These are phyloP conservation scores for Cynopterus brachyotis DNA, from an alignment of 2,113 vertebrate genomes.

Conservation along the genomic window DNA sequence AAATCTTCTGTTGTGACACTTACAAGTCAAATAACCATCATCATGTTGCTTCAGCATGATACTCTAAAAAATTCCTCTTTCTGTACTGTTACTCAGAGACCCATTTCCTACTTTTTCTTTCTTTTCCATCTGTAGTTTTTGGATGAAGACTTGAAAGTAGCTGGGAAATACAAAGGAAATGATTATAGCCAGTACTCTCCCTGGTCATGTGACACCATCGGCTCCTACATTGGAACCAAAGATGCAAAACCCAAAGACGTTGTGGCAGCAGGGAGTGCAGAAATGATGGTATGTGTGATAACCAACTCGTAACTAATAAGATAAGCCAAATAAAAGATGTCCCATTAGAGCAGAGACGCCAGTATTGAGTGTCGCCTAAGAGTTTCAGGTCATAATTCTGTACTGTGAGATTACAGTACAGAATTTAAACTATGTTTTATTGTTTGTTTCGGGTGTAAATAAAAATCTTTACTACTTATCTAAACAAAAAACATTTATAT, in stretches of 20 bases:
- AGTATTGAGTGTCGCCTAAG: neutral
- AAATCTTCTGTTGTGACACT: neutral
- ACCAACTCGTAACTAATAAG: neutral
- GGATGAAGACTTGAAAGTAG: constrained; percentile 92
- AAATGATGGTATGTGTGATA: constrained; percentile 92
- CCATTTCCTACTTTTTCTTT: constrained; percentile 67
- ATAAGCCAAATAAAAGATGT: neutral
- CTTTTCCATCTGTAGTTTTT: constrained; percentile 86
- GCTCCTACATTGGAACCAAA: constrained; percentile 99
- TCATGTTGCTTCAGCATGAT: constrained; percentile 30
- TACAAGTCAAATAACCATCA: neutral
- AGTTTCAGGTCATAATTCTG: neutral
- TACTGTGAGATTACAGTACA: neutral
- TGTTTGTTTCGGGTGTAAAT: neutral
- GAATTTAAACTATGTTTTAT: neutral
- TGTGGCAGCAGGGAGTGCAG: constrained; percentile 89
- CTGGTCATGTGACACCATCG: constrained; percentile 98
- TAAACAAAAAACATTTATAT: neutral
- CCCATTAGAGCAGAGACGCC: neutral
- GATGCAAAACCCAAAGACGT: constrained; percentile 97
- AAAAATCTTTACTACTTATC: neutral
- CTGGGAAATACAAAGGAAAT: constrained; percentile 93
- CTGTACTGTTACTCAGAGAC: constrained; percentile 72
- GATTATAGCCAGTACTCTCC: constrained; percentile 99
- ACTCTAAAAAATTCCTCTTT: constrained; percentile 25